Conservation (phyloP, 1,140 invertebrate species). For the Polypedilum vanderplanki region DNA sequence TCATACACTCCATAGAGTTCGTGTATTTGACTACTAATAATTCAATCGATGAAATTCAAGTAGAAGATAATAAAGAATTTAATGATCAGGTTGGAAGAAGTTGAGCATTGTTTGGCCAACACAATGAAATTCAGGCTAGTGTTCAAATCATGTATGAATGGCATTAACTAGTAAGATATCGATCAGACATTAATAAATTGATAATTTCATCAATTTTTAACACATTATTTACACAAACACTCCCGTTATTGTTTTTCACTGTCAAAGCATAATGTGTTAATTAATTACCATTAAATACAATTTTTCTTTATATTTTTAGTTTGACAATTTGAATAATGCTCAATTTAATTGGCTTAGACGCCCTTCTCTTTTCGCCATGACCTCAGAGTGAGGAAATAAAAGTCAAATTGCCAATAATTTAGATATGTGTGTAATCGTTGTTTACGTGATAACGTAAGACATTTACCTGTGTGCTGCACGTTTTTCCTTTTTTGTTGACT, state of each 20-base stretch:
- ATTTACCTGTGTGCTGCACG: not conserved
- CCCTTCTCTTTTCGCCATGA: not conserved
- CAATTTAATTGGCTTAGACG: not conserved
- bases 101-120: not conserved
- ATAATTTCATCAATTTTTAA: not conserved
- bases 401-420: not conserved
- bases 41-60: not conserved
- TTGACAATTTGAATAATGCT: not conserved
- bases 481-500: not conserved
- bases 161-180: not conserved
- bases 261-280: slow-evolving; percentile 7
- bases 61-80: not conserved
- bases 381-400: not conserved
- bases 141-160: not conserved
- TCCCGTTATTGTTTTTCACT: slow-evolving; percentile 17
- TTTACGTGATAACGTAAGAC: not conserved
- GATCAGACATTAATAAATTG: not conserved
- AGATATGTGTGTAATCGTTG: not conserved
- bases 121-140: not conserved
- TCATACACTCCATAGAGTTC: not conserved
- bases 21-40: not conserved
- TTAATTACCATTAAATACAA: not conserved
- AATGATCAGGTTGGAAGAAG: not conserved
- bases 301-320: not conserved
- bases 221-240: not conserved